Evolutionary conservation across 2,797 vertebrate species (phyloP).

Genomic region (Crenuchus spilurus): DNA sequence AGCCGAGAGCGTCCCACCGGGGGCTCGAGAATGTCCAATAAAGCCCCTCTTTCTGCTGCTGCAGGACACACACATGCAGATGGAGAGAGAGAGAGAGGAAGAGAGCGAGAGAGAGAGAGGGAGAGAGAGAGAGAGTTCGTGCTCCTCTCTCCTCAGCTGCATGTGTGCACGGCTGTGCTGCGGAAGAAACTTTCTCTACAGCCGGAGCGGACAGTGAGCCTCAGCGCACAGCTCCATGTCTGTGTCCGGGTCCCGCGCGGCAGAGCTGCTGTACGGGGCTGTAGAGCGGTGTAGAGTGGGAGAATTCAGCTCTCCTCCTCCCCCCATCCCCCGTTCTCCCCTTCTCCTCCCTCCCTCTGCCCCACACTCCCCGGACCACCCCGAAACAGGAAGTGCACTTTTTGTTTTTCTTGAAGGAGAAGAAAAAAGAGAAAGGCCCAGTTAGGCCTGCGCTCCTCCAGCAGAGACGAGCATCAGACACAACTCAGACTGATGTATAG

Average conservation of each 20-base stretch:
- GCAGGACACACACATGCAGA: constrained; percentile 67
- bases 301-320: constrained; percentile 74
- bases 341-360: constrained; percentile 67
- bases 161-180: background rate
- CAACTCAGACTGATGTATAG: too few species aligned
- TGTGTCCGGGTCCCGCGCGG: constrained; percentile 75
- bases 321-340: constrained; percentile 40
- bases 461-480: too few species aligned
- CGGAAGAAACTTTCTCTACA: constrained; percentile 41
- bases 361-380: constrained; percentile 86
- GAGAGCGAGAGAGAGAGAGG: constrained; percentile 58
- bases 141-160: constrained; percentile 46
- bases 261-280: constrained; percentile 24
- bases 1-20: constrained; percentile 67
- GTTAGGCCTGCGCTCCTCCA: too few species aligned
- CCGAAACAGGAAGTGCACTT: constrained; percentile 90
- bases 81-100: constrained; percentile 61
- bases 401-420: constrained; percentile 82
- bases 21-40: constrained; percentile 75
- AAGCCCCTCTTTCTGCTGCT: constrained; percentile 68
- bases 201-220: constrained; percentile 51
- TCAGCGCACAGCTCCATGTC: constrained; percentile 77
- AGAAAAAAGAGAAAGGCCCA: constrained; percentile 52
- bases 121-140: constrained; percentile 45
- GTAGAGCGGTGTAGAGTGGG: constrained; percentile 50